Evolutionary conservation across 1,140 invertebrate species (phyloP), one percentile per base, ranked within the genome.

Genomic region (Conopomorpha cramerella): DNA sequence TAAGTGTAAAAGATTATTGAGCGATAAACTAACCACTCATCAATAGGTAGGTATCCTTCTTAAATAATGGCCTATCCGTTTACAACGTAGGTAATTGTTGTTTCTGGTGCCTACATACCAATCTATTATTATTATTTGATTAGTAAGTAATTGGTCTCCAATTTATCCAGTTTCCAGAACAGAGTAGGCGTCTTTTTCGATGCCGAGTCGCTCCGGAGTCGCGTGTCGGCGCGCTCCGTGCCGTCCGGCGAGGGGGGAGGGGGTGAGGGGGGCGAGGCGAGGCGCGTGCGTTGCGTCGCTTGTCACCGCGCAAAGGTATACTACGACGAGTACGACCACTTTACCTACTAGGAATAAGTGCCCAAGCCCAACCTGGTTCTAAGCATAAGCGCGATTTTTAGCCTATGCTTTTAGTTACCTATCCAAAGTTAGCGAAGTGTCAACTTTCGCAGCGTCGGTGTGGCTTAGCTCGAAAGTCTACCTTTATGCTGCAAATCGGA

Each of bases 111-210:
- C n/a, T n/a, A n/a, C n/a, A n/a, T n/a, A n/a, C n/a, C n/a, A n/a
- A n/a, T n/a, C n/a, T n/a, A n/a, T 17, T 29, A 16, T 8, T 34
- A 15, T 28, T 38, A 16, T 15, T 30, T 23, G 19, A 16, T 2
- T 11, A 14, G 2, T 2, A 28, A 8, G 2, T 3, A 15, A 23
- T 6, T 17, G 30, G 12, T 38, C 3, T 34, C 34, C 8, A 10
- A 26, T 8, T 1, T 23, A 44, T 43, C 8, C 30, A 72, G 67
- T 34, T 68, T 68, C 29, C 63, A 61, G 28, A 50, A 66, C 12
- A 70, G 67, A 34, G 65, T 70, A 39, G 65, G 68, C 0, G 42
- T 55, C 14, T 70, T 57, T 36, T 66, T 50, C 39, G 55, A 56
- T 18, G 44, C 36, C 10, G 37, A 37, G n/a, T 38, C 44, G 7